These are phyloP conservation scores for Brachyhypopomus occidentalis DNA, from an alignment of 2,113 vertebrate species.

Conservation along the genomic window DNA sequence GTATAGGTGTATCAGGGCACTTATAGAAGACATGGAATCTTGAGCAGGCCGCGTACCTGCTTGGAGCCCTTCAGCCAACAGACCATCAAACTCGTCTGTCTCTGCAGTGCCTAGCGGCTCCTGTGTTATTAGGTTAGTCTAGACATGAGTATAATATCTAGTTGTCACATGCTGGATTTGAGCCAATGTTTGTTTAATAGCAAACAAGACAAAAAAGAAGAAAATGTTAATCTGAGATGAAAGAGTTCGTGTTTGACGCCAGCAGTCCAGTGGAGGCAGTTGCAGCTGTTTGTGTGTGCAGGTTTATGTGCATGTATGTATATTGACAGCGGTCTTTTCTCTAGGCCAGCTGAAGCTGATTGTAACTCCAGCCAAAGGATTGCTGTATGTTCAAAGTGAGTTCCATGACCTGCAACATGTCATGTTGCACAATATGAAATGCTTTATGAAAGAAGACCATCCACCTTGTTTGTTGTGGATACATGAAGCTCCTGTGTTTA, in stretches of 20 bases:
- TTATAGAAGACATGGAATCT: background rate
- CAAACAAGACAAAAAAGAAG: too few species aligned
- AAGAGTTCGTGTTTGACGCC: too few species aligned
- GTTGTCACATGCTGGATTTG: background rate
- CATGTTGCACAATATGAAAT: background rate
- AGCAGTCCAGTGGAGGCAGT: too few species aligned
- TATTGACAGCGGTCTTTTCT: background rate
- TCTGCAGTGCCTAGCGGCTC: background rate
- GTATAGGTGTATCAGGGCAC: too few species aligned
- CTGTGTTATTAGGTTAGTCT: background rate
- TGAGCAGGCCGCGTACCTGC: background rate
- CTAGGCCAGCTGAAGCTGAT: conserved; percentile 61
- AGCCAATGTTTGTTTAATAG: background rate
- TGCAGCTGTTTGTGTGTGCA: background rate
- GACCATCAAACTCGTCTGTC: conserved; percentile 8
- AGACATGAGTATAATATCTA: background rate
- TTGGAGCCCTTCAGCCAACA: background rate
- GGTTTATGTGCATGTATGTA: background rate
- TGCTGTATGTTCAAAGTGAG: conserved; percentile 56
- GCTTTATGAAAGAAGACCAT: background rate
- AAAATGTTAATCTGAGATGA: too few species aligned
- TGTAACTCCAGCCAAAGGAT: conserved; percentile 43
- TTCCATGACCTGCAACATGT: background rate
- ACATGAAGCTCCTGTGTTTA: background rate
- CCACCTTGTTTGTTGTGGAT: background rate